These are phyloP conservation scores for Anhinga anhinga DNA, from an alignment of 2,113 vertebrate species.

Conservation along the genomic window DNA sequence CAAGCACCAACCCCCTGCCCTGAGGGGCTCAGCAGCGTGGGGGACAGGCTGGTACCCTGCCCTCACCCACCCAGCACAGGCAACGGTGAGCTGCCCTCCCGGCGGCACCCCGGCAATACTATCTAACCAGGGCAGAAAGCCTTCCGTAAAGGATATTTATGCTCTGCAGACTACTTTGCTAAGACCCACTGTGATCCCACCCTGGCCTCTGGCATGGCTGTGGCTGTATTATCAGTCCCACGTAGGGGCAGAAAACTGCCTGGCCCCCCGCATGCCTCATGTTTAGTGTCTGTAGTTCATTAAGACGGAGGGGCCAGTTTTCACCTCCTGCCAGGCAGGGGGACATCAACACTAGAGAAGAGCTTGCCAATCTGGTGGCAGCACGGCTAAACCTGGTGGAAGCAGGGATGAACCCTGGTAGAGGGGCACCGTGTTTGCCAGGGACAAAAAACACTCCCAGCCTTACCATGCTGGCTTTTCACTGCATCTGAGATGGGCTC, in stretches of 20 bases:
- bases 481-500: neutral
- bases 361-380: neutral
- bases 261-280: rapidly evolving
- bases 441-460: neutral
- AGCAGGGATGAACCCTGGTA: neutral
- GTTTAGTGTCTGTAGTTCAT: neutral
- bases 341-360: neutral
- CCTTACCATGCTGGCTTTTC: neutral
- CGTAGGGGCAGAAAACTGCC: neutral
- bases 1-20: neutral
- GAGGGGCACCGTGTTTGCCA: neutral
- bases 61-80: rapidly evolving
- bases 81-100: neutral
- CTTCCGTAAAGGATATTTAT: neutral
- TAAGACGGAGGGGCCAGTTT: neutral
- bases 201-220: neutral
- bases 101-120: neutral
- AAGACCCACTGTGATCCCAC: neutral
- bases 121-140: neutral
- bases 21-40: neutral
- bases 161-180: neutral
- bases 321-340: neutral
- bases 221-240: neutral
- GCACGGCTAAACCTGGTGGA: neutral
- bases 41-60: neutral